These are phyloP conservation scores for Alosa alosa DNA, from an alignment of 2,113 vertebrate genomes.

Conservation along the genomic window DNA sequence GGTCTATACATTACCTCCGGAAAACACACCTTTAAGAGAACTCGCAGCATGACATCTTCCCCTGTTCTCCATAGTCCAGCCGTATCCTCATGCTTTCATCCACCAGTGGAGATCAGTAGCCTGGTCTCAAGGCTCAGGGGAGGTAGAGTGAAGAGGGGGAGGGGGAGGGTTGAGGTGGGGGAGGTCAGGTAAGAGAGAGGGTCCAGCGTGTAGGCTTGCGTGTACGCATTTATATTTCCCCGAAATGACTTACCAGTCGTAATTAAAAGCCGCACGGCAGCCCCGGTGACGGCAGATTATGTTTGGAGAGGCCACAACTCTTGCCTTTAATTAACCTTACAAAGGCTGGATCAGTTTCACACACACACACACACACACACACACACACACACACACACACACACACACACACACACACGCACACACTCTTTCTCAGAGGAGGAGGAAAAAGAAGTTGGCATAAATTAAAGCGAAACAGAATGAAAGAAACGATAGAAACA, in stretches of 20 bases:
- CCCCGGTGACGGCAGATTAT: conserved; percentile 54
- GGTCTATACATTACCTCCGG: conserved; percentile 38
- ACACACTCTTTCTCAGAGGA: not conserved
- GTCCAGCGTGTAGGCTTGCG: conserved; percentile 27
- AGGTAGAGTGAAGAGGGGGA: conserved; percentile 39
- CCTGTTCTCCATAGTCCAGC: conserved; percentile 23
- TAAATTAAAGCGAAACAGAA: conserved; percentile 33
- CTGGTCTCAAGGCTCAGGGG: not conserved
- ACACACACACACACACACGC: too few relatives aligned
- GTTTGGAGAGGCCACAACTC: conserved; percentile 64
- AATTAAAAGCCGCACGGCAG: conserved; percentile 52
- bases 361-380: conserved; percentile 20
- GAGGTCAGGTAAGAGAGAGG: conserved; percentile 19
- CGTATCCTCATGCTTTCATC: conserved; percentile 22
- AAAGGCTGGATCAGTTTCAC: conserved; percentile 66
- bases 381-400: too few relatives aligned
- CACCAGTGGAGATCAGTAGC: not conserved
- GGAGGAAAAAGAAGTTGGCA: conserved; percentile 30
- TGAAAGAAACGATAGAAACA: conserved; percentile 27
- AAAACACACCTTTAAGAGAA: conserved; percentile 40
- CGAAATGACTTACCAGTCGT: conserved; percentile 51
- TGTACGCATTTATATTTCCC: conserved; percentile 35
- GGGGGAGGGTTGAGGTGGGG: conserved; percentile 43
- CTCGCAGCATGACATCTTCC: conserved; percentile 16
- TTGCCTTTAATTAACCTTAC: conserved; percentile 72